Conservation (phyloP, 2,113 vertebrate genomes). For the Cynopterus brachyotis region DNA sequence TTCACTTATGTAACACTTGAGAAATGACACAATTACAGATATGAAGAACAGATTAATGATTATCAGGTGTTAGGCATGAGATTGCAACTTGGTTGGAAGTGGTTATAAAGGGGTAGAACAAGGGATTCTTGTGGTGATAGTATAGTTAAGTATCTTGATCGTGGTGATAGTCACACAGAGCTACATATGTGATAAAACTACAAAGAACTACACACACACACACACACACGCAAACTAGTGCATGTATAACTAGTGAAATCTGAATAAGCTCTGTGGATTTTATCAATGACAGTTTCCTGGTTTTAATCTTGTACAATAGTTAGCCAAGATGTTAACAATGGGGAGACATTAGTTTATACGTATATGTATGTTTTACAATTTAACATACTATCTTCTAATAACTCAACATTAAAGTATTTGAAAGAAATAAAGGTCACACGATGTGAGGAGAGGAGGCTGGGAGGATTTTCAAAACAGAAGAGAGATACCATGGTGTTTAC, state of each 20-base stretch:
- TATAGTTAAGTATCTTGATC: neutral
- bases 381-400: neutral
- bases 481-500: neutral
- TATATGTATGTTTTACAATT: neutral
- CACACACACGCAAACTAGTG: neutral
- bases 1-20: neutral
- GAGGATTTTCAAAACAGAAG: neutral
- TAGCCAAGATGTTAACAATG: neutral
- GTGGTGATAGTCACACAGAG: neutral
- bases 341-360: neutral
- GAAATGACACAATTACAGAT: neutral
- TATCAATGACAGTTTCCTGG: neutral
- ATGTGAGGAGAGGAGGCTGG: neutral
- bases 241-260: neutral
- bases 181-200: neutral
- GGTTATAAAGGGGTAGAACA: neutral
- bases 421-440: neutral
- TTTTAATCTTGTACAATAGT: neutral
- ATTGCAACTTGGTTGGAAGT: neutral
- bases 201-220: neutral
- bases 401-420: neutral
- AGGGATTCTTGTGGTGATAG: neutral
- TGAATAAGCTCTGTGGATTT: neutral
- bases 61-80: neutral
- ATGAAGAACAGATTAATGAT: neutral